Conservation (phyloP, 1,140 invertebrate genomes). For the Drosophila trapezifrons region DNA sequence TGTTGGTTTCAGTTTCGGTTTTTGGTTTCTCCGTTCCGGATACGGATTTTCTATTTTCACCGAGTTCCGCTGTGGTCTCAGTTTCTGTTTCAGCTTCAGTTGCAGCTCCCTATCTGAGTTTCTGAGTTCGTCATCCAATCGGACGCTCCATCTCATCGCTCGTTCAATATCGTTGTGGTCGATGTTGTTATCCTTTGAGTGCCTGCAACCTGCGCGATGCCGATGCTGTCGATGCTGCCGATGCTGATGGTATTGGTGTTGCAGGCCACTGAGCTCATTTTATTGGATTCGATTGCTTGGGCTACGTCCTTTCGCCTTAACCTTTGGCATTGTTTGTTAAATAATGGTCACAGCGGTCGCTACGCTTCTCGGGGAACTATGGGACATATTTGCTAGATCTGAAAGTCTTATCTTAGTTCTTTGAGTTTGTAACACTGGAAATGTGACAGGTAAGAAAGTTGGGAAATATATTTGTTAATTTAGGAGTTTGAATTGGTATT, state of each 20-base stretch:
- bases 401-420: constrained; percentile 39
- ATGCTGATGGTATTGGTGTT: constrained; percentile 30
- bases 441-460: not conserved
- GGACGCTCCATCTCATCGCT: constrained; percentile 66
- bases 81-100: constrained; percentile 27
- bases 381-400: constrained; percentile 41
- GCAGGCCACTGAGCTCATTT: constrained; percentile 64
- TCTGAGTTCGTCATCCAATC: constrained; percentile 65
- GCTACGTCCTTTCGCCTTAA: constrained; percentile 44
- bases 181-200: constrained; percentile 42
- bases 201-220: constrained; percentile 49
- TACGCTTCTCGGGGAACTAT: constrained; percentile 44
- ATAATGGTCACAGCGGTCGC: constrained; percentile 31
- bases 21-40: constrained; percentile 15
- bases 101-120: constrained; percentile 35
- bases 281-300: constrained; percentile 52
- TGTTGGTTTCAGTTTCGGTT: constrained; percentile 7
- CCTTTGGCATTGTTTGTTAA: constrained; percentile 62
- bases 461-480: not conserved
- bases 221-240: constrained; percentile 25
- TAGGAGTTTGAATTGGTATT: not conserved
- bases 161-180: constrained; percentile 39
- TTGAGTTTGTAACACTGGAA: constrained; percentile 48
- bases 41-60: constrained; percentile 36
- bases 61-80: constrained; percentile 33